Base-by-base conservation (phyloP, 2,797 vertebrate genomes). In the Leptoclinus maculatus region DNA sequence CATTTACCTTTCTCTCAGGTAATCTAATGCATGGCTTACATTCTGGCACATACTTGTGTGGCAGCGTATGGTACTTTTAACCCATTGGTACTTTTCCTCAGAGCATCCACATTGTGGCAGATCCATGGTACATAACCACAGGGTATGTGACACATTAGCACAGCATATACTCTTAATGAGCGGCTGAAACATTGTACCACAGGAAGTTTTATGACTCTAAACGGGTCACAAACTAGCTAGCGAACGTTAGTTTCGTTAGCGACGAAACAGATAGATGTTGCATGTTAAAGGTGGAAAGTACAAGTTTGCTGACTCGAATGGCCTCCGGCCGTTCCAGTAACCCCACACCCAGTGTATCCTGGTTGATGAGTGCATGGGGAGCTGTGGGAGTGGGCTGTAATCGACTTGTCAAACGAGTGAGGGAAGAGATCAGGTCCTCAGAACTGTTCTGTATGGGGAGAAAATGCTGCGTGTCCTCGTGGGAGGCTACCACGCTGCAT, bases 281-380 rank as follows among this genome's bases (percentile, higher is more conserved):
- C 27, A 45, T n/a, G 34, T 63, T 29, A 21, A 32, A 65, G 21
- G 12, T 67, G 45, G 54, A 56, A 59, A 39, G 34, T 9, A 49
- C 23, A 59, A 19, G 36, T 67, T 66, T 47, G 5, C 43, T 12
- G 41, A 47, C 54, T 39, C 6, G 0, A 73, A 9, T 67, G 43
- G 58, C 72, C 60, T 43, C 49, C 1, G 25, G 29, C 56, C 23
- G 43, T 69, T 76, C 62, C 58, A 34, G 80, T 74, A 80, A 83
- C 54, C 62, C 21, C 80, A 83, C 76, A 82, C 75, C 43, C 32
- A 41, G 25, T 76, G 54, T 73, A 51, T 63, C 63, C 53, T 63
- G 69, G 41, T 32, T 45, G 62, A 79, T 70, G 51, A 38, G 57
- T 17, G 39, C 29, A 66, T 47, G 73, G 47, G 47, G 49, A 74